A percentile compares a stretch with the other conserved stretches of the same genome.
phyloP scores from a whole-genome alignment of 1,140 invertebrate species.

The Drosophila pseudoananassae region DNA sequence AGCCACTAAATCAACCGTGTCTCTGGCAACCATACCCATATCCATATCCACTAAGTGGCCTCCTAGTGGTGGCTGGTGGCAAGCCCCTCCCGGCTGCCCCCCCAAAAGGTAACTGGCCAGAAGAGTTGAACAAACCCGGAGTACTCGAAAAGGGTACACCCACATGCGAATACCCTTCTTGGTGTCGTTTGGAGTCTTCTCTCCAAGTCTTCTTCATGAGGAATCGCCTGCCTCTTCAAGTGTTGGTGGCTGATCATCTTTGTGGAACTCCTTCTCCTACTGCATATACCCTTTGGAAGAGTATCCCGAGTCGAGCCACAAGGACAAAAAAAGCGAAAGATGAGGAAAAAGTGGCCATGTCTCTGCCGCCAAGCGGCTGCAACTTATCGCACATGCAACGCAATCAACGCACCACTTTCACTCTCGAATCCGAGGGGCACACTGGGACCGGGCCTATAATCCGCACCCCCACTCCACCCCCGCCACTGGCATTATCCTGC shows the following conservation, averaged over 20 bases:
- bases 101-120: constrained; percentile 42
- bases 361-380: constrained; percentile 16
- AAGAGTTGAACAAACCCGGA: constrained; percentile 34
- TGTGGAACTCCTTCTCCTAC: no score
- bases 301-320: no score
- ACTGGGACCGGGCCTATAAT: no score
- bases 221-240: no score
- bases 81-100: constrained; percentile 13
- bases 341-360: constrained; percentile 13
- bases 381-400: constrained; percentile 32
- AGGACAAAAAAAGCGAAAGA: constrained; percentile 1
- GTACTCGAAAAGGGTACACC: no score
- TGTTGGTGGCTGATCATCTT: no score
- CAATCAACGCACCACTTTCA: constrained; percentile 44
- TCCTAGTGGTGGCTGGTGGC: neutral
- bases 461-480: no score
- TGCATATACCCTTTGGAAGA: neutral
- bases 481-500: neutral
- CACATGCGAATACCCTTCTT: no score
- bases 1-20: constrained; percentile 53
- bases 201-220: no score
- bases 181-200: no score
- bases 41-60: neutral
- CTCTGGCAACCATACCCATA: constrained; percentile 40
- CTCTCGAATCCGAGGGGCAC: constrained; percentile 4